phyloP scores from a whole-genome alignment of 1,140 invertebrate species.

The Carposina sasakii region DNA sequence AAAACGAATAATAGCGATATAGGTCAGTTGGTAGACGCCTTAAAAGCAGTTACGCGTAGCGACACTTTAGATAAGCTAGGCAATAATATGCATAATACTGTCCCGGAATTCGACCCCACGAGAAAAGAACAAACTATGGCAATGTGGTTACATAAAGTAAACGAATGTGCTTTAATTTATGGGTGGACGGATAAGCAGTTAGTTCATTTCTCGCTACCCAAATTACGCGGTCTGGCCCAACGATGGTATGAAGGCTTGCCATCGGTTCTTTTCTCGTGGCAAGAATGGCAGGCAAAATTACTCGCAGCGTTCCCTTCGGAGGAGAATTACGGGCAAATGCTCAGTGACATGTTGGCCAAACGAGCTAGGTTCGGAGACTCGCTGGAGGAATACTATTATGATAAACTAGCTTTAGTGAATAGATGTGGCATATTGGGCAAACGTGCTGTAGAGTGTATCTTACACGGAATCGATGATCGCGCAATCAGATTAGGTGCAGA shows the following conservation, averaged over 20 bases:
- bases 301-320: constrained; percentile 3
- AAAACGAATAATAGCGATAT: too few species aligned
- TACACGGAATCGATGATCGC: neutral
- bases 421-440: constrained; percentile 1
- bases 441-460: constrained; percentile 7
- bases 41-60: too few species aligned
- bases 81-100: too few species aligned
- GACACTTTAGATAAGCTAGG: too few species aligned
- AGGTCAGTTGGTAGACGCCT: too few species aligned
- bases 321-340: constrained; percentile 6
- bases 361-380: constrained; percentile 4
- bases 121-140: neutral
- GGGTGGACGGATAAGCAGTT: constrained; percentile 23
- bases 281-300: constrained; percentile 4
- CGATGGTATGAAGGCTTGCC: constrained; percentile 31
- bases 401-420: constrained; percentile 6
- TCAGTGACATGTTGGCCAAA: constrained; percentile 8
- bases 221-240: constrained; percentile 25
- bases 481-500: constrained; percentile 2
- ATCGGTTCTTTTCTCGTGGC: constrained; percentile 16
- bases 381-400: constrained; percentile 11
- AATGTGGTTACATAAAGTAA: constrained; percentile 10
- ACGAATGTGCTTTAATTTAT: constrained; percentile 22
- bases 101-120: constrained; percentile 3
- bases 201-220: constrained; percentile 21